Percentiles rank a stretch among this genome's conserved stretches.
phyloP scores from a whole-genome alignment of 1,140 invertebrate genomes.

The Drosophila cardini region DNA sequence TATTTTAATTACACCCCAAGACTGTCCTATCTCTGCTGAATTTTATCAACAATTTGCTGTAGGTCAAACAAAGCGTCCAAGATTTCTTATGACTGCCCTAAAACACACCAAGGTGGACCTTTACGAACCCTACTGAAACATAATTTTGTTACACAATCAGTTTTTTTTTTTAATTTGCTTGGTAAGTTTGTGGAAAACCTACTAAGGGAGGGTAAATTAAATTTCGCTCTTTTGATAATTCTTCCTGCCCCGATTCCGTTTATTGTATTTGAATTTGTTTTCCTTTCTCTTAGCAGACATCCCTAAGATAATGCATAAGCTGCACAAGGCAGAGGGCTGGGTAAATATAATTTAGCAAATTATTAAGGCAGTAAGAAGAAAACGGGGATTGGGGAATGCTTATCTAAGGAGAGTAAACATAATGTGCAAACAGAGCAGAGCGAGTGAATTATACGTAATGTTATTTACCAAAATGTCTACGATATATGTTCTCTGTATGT shows the following conservation, averaged over 20 bases:
- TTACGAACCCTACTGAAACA: too few species aligned
- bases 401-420: constrained; percentile 21
- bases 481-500: background rate
- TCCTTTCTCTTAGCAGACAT: constrained; percentile 42
- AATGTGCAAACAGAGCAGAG: constrained; percentile 19
- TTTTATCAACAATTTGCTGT: background rate
- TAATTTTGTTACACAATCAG: constrained; percentile 17
- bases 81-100: background rate
- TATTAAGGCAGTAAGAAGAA: background rate
- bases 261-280: constrained; percentile 19
- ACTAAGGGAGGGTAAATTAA: too few species aligned
- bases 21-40: background rate
- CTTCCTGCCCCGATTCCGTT: background rate
- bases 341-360: constrained; percentile 38
- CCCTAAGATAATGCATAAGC: constrained; percentile 34
- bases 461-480: constrained; percentile 21
- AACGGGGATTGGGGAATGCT: background rate
- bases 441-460: constrained; percentile 34
- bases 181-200: too few species aligned
- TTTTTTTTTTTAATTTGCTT: constrained; percentile 15
- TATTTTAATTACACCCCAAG: constrained; percentile 9
- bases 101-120: too few species aligned
- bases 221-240: background rate
- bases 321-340: constrained; percentile 25
- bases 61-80: background rate